Evolutionary conservation across 2,888 invertebrate genomes (phyloP), one percentile per base, ranked within the genome.

Genomic region (Apodemia mormo): DNA sequence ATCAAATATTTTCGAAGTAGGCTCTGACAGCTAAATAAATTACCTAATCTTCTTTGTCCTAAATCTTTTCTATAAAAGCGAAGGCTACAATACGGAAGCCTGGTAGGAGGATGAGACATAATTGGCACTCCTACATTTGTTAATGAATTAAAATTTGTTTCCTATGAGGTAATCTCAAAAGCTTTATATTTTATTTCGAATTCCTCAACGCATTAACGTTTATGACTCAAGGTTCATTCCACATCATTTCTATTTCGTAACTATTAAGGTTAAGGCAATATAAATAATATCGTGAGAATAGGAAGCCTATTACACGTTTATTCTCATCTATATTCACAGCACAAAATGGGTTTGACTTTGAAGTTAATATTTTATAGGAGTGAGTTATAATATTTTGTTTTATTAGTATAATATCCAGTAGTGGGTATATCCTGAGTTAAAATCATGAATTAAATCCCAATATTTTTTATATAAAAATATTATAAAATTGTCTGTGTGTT

Each of bases 241-340:
- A 84, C 82, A 84, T 84, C 80, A 65, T 69, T 69, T 69, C 68
- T 69, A 69, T 69, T 69, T 69, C 65, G 65, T 69, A 66, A 58
- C 61, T 29, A 70, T 70, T 70, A 70, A 70, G 61, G 66, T 70
- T 66, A 66, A 70, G 61, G 69, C 37, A 61, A 61, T 61, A 61
- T 61, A 61, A 61, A 61, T 61, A 68, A 49, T 29, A 33, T 52
- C 30, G 66, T 70, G 54, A 65, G 68, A 65, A 69, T 61, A 61
- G 61, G 61, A 61, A 61, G 33, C 61, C 61, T 61, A 61, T 61
- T 61, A 61, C 52, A n/a, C 29, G 56, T 58, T 58, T 58, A 10
- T 61, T 30, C 61, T 61, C 61, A 61, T 61, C 61, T 61, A 30
- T 61, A 61, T 61, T 61, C 61, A 61, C 30, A 14, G 52, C n/a